phyloP scores from a whole-genome alignment of 23 tunicate genomes.

The Halocynthia roretzi region DNA sequence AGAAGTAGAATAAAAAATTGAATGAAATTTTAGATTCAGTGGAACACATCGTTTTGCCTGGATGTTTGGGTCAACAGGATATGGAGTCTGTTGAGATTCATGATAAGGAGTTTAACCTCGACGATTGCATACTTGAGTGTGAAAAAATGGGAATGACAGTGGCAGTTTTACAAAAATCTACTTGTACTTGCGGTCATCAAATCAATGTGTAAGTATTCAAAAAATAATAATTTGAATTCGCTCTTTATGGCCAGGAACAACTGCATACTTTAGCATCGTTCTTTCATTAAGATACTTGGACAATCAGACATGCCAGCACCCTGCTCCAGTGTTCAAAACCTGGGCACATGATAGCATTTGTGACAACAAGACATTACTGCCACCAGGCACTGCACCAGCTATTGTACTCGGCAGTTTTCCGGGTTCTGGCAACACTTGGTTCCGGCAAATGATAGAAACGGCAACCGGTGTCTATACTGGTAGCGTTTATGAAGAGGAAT shows the following conservation, averaged over 20 bases:
- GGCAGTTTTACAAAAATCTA: neutral
- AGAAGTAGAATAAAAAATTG: too few species aligned
- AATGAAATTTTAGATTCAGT: too few species aligned
- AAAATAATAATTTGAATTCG: neutral
- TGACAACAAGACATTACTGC: neutral
- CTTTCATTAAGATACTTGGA: neutral
- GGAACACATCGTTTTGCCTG: neutral
- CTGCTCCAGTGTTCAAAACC: constrained; percentile 1
- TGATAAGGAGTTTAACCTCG: neutral
- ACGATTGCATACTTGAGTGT: neutral
- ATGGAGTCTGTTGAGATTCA: neutral
- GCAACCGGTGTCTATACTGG: constrained; percentile 24
- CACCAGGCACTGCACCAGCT: neutral
- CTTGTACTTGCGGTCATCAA: neutral
- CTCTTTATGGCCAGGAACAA: neutral
- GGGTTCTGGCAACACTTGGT: constrained; percentile 29
- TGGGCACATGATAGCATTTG: constrained; percentile 3
- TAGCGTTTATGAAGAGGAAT: constrained; percentile 19
- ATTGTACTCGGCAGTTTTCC: constrained; percentile 22
- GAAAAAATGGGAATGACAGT: neutral
- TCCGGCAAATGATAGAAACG: constrained; percentile 27
- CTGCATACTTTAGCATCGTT: neutral
- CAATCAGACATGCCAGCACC: neutral
- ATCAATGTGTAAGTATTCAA: constrained; percentile 2
- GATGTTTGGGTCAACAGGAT: neutral